A percentile compares a stretch with the other conserved stretches of the same genome.
Evolutionary conservation across 2,888 invertebrate genomes (phyloP).

Genomic region (Ichneumoninae sp.): DNA sequence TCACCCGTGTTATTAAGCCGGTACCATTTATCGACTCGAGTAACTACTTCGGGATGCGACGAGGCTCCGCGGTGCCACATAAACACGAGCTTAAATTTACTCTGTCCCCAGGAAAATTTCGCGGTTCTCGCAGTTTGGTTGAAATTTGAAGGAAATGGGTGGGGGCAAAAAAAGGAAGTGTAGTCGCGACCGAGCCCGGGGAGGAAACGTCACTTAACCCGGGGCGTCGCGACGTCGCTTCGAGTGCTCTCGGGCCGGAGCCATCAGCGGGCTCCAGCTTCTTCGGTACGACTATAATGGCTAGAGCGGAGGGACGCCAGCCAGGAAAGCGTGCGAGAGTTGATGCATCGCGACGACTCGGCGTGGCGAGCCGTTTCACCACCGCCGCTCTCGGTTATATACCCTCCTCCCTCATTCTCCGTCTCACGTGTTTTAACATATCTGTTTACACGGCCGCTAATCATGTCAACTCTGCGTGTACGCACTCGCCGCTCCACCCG

Average conservation of each 20-base stretch:
- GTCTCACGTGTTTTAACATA: conserved; percentile 81
- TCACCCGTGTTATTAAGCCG: neutral
- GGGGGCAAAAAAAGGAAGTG: neutral
- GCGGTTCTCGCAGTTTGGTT: neutral
- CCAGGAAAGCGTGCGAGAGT: conserved; percentile 78
- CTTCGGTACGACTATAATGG: conserved; percentile 44
- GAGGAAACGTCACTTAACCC: conserved; percentile 61
- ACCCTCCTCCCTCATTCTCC: conserved; percentile 34
- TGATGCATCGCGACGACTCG: conserved; percentile 80
- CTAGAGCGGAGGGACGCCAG: conserved; percentile 57
- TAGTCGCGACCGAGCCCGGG: conserved; percentile 22
- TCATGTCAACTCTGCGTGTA: conserved; percentile 75
- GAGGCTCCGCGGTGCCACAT: neutral
- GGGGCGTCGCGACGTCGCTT: conserved; percentile 51
- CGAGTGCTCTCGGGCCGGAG: conserved; percentile 41
- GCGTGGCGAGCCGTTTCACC: conserved; percentile 77
- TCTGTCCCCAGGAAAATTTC: neutral
- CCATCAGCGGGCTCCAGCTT: conserved; percentile 35
- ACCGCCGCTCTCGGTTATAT: conserved; percentile 66
- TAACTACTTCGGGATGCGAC: neutral
- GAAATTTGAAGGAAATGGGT: conserved; percentile 2
- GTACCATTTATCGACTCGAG: neutral
- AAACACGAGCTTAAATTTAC: neutral
- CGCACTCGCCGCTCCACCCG: conserved; percentile 41
- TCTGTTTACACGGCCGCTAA: conserved; percentile 83